phyloP scores from a whole-genome alignment of 2,113 vertebrate genomes.

The Chinchilla lanigera region DNA sequence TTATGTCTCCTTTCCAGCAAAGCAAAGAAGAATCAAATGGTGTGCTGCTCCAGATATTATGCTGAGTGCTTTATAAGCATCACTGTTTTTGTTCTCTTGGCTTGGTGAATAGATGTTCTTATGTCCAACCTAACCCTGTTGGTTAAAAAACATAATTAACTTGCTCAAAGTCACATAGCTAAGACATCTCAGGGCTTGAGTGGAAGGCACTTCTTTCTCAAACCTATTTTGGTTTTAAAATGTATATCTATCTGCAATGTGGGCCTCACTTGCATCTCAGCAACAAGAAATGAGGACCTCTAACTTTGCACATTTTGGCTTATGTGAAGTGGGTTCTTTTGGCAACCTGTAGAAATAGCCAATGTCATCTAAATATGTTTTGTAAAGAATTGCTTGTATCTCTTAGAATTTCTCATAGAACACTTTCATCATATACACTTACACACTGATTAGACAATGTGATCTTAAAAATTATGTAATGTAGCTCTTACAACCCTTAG shows the following conservation, averaged over 20 bases:
- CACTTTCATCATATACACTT: neutral
- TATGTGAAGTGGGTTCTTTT: neutral
- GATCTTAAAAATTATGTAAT: neutral
- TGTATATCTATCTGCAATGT: neutral
- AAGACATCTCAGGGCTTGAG: neutral
- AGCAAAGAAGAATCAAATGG: neutral
- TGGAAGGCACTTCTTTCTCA: neutral
- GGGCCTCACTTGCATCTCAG: neutral
- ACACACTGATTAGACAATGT: neutral
- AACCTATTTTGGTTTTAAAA: slow-evolving; percentile 1
- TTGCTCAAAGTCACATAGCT: neutral
- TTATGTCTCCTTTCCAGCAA: neutral
- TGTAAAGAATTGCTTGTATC: neutral
- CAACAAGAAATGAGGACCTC: neutral
- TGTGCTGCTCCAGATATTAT: neutral
- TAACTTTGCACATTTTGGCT: neutral
- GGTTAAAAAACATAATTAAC: neutral
- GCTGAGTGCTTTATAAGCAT: neutral
- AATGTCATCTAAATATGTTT: neutral
- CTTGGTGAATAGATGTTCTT: neutral
- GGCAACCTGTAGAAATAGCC: neutral
- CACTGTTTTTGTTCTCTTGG: neutral
- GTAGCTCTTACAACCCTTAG: neutral
- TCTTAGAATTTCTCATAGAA: neutral
- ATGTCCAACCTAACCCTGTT: neutral